Evolutionary conservation across 2,797 vertebrate genomes (phyloP), one percentile per base, ranked within the genome.

Genomic region (Anguilla anguilla): DNA sequence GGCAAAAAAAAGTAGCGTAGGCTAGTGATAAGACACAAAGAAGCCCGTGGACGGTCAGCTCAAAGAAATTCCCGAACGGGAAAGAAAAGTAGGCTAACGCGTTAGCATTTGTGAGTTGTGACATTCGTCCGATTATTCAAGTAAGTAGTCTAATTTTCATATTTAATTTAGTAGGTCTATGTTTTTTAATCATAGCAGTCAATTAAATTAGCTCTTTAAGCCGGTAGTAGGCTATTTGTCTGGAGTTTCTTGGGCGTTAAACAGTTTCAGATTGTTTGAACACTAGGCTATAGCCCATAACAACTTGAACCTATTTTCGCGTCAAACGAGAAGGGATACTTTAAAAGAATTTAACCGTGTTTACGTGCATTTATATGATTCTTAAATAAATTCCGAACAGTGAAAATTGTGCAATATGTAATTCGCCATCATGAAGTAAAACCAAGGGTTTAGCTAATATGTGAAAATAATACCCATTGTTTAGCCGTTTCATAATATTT

Each of bases 81-180:
- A 86, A 67, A 69, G n/a, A 85, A 83, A 88, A 69, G 79, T 57
- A 67, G n/a, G 64, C 64, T 67, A 49, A 28, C 61, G 77, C 39
- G 67, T n/a, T 83, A 86, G 61, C 81, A 3, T 77, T 43, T 86
- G 55, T 81, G 28, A 17, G 43, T 51, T n/a, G 74, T n/a, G 84
- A 85, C 9, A 55, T 81, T 83, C 84, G 43, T 85, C 84, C 67
- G 35, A 19, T 72, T 61, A 22, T 51, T 72, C 77, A 88, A 83
- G 88, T 88, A 88, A 88, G 88, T 88, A 72, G 81, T 19, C 72
- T 86, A 15, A 43, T 17, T 39, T 31, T 31, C 28, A 31, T 11
- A 79, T 79, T 35, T 43, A 57, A 53, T 4, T 79, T 74, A 49
- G 6, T n/a, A 43, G 39, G 39, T 43, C 3, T 43, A 51, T 82